Evolutionary conservation across 2,888 invertebrate genomes (phyloP), one percentile per base, ranked within the genome.

Genomic region (Cataglyphis albicans): DNA sequence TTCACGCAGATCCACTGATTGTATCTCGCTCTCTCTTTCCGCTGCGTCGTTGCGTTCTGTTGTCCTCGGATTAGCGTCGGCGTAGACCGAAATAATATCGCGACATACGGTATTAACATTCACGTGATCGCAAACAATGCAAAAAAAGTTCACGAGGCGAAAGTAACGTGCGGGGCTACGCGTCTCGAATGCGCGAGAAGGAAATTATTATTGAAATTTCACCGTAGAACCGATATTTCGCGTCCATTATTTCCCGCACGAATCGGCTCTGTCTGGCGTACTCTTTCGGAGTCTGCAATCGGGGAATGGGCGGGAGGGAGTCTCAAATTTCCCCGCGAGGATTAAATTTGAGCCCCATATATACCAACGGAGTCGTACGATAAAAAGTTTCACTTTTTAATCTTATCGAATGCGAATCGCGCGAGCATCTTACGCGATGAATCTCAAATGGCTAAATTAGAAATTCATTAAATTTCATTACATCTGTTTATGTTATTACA

Each of bases 51-150:
- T 70, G 61, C 59, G 25, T 35, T 35, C 6, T 6, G 32, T 73
- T 80, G 70, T 85, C 82, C 86, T 75, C 83, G 88, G 89, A 89
- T 89, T 89, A 89, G 83, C 87, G 86, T 82, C 83, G 84, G 84
- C 82, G 83, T 76, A 59, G 70, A 72, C 78, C 65, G 25, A 78
- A 82, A 84, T 83, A 63, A 73, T 84, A 84, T 84, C 65, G 83
- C 82, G 55, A 74, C 82, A 86, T 84, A 82, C 75, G 78, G 89
- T 87, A 89, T 89, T 89, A 89, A 82, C 85, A 84, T 80, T 57
- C 68, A 75, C 65, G 61, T 68, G 64, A 83, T 87, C 87, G 82
- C 67, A 78, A 76, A 88, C 85, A 88, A 87, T 83, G 83, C 57
- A 25, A 68, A 75, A 72, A 76, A 35, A 68, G 83, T 64, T 81